Evolutionary conservation across 2,113 vertebrate genomes (phyloP).

Genomic region (Eurypyga helias): DNA sequence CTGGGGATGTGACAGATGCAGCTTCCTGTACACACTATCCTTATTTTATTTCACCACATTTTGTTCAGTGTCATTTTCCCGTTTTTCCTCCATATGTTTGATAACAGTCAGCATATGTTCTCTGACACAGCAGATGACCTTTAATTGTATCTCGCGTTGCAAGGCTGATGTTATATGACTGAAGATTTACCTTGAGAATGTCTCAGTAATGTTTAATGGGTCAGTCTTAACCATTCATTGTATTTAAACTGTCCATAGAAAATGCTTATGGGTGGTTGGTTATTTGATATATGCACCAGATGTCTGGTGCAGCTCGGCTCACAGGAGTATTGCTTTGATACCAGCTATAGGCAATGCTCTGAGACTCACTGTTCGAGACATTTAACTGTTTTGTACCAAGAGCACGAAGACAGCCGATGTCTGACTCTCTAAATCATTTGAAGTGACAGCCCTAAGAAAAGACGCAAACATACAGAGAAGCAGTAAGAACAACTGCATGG

Average conservation of each 20-base stretch:
- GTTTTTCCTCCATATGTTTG: constrained; percentile 16
- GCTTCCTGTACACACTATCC: background rate
- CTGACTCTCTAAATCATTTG: background rate
- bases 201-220: constrained; percentile 52
- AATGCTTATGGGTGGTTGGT: constrained; percentile 26
- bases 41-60: background rate
- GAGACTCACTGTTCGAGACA: background rate
- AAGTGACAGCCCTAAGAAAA: background rate
- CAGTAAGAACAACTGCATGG: background rate
- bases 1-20: background rate
- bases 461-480: background rate
- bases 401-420: background rate
- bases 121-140: constrained; percentile 16
- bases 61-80: background rate
- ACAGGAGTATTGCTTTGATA: background rate
- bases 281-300: constrained; percentile 30
- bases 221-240: constrained; percentile 27
- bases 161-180: constrained; percentile 26
- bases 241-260: constrained; percentile 41
- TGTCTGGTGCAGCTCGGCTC: background rate
- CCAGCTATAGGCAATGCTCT: background rate
- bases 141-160: constrained; percentile 40
- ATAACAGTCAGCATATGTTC: constrained; percentile 29
- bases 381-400: background rate
- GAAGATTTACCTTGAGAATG: constrained; percentile 56